A percentile compares a stretch with the other conserved stretches of the same genome.
phyloP scores from a whole-genome alignment of 92 coral and sea anemone genomes.

The Porites lobata region DNA sequence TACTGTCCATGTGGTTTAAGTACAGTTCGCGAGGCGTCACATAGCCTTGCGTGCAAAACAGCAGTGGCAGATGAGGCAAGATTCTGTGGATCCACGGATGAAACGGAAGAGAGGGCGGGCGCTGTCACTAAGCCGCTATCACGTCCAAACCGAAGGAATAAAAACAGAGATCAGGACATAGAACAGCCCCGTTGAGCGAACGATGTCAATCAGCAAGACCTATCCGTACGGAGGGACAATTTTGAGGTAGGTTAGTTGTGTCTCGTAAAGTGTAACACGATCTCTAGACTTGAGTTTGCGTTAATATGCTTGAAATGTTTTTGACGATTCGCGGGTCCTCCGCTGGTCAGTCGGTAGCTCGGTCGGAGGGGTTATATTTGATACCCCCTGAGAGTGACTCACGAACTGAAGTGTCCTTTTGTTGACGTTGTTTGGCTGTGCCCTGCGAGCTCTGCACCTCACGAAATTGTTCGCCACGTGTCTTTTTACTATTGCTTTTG shows the following conservation, averaged over 20 bases:
- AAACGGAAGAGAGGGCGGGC: constrained; percentile 8
- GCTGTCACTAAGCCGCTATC: not conserved
- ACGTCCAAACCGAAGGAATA: not conserved
- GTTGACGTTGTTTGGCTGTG: constrained; percentile 42
- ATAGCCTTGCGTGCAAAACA: constrained; percentile 5
- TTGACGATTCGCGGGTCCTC: constrained; percentile 43
- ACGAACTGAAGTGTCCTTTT: constrained; percentile 43
- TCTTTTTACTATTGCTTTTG: constrained; percentile 43
- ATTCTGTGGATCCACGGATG: constrained; percentile 21
- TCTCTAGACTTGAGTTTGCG: not conserved
- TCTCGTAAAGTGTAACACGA: constrained; percentile 36
- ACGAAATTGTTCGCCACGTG: constrained; percentile 69
- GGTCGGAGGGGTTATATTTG: constrained; percentile 28
- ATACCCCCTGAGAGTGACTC: constrained; percentile 33
- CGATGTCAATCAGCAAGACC: not conserved
- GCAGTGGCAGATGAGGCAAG: constrained; percentile 10
- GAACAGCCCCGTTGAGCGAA: not conserved
- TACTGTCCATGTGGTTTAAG: constrained; percentile 31
- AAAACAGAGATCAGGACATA: constrained; percentile 5
- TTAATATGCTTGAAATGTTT: constrained; percentile 34
- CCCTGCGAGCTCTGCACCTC: constrained; percentile 24
- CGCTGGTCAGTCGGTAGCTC: not conserved
- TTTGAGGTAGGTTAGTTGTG: constrained; percentile 28
- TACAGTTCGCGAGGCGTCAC: constrained; percentile 48
- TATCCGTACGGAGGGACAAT: not conserved